phyloP scores from a whole-genome alignment of 2,797 vertebrate genomes.

The Kryptolebias ocellatus region DNA sequence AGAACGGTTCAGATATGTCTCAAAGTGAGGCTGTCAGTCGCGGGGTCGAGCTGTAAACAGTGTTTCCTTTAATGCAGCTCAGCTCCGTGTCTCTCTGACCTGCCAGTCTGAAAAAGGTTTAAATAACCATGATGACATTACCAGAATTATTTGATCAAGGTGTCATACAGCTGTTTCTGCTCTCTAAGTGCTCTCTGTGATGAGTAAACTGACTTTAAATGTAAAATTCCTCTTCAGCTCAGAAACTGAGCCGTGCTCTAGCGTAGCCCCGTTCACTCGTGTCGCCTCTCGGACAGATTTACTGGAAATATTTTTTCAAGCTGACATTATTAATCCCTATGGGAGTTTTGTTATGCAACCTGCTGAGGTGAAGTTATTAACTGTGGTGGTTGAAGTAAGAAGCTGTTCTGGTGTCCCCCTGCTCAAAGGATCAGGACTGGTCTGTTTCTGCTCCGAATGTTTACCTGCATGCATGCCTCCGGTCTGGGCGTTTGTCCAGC shows the following conservation, averaged over 20 bases:
- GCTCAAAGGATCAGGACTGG: conserved; percentile 7
- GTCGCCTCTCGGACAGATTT: conserved; percentile 41
- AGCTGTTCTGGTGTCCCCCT: conserved; percentile 19
- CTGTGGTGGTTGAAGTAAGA: conserved; percentile 44
- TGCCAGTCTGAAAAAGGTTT: background rate
- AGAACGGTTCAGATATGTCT: no score
- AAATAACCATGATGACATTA: background rate
- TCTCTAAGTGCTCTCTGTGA: conserved; percentile 3
- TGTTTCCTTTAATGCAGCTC: background rate
- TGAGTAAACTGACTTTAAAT: background rate
- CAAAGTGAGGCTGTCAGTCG: no score
- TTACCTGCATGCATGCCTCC: conserved; percentile 4
- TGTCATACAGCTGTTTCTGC: background rate
- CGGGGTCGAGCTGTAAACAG: no score
- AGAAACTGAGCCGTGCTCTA: background rate
- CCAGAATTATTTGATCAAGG: background rate
- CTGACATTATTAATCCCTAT: conserved; percentile 70
- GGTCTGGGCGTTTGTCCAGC: conserved; percentile 36
- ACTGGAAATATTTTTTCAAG: conserved; percentile 68
- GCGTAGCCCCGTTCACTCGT: background rate
- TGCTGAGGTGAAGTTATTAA: conserved; percentile 51
- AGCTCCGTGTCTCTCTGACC: background rate
- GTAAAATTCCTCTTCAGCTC: background rate
- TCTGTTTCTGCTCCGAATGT: conserved; percentile 8
- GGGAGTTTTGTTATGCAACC: conserved; percentile 71